Evolutionary conservation across 2,888 invertebrate genomes (phyloP), one percentile per base, ranked within the genome.

Genomic region (Mactromeris polynyma): DNA sequence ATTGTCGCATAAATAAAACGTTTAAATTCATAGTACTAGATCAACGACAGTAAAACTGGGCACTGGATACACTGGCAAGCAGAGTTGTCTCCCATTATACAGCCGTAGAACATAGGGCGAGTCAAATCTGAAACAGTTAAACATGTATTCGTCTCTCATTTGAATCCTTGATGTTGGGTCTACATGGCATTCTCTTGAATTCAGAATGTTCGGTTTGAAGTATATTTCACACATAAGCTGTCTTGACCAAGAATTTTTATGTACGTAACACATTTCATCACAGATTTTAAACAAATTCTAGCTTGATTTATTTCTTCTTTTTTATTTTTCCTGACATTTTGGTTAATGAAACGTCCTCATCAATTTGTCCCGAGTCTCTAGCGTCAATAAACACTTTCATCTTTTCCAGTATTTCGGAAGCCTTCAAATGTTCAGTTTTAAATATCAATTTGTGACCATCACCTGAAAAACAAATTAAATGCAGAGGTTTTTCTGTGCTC

Each of bases 371-470:
- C 7, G 90, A 90, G 80, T 94, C 94, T 83, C 93, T 94, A 19
- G 90, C 92, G 40, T 93, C 90, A 88, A 93, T 93, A 40, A 92
- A 90, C 36, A 86, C 83, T 81, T 89, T 88, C 3, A 95, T 58
- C 78, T 84, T 91, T 78, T 93, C 91, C 81, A 95, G 31, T 21
- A 95, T 90, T 51, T 95, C 94, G 9, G 91, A 83, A 6, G 92
- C 85, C 73, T 91, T 87, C 81, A 95, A 88, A 80, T 93, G 84
- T 36, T 89, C 86, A 19, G 94, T 95, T 80, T 94, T 94, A 84
- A 95, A 93, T 73, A 94, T 77, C 54, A 94, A 80, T 73, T 92
- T 89, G 54, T 94, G 91, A 7, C 94, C 95, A 85, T 95, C 95
- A 92, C 69, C 95, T 95, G 91, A 19, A 92, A 92, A n/a, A n/a